A percentile compares a stretch with the other conserved stretches of the same genome.
These are phyloP conservation scores for Esperia sulphurella DNA, from an alignment of 2,888 invertebrate species.

Conservation along the genomic window DNA sequence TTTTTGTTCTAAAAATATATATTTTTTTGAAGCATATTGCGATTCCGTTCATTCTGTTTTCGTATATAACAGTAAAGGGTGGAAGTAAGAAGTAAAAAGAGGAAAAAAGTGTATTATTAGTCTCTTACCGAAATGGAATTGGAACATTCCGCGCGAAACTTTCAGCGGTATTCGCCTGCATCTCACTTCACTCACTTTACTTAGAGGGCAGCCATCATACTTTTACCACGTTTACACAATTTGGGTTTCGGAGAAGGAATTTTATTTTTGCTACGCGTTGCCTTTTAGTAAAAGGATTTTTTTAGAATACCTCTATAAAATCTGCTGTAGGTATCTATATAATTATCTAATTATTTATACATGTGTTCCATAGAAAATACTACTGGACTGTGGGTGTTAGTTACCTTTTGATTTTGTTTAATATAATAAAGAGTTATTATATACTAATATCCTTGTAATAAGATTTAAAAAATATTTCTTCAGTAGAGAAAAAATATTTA, in stretches of 20 bases:
- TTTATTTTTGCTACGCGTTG: slow-evolving; percentile 43
- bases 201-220: slow-evolving; percentile 70
- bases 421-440: too few species aligned
- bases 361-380: too few species aligned
- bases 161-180: slow-evolving; percentile 66
- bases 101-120: slow-evolving; percentile 78
- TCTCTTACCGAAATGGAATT: slow-evolving; percentile 79
- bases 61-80: slow-evolving; percentile 76
- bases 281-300: neutral
- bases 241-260: slow-evolving; percentile 55
- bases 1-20: too few species aligned
- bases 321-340: too few species aligned
- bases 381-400: too few species aligned
- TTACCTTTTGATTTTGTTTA: too few species aligned
- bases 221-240: slow-evolving; percentile 60
- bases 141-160: slow-evolving; percentile 76
- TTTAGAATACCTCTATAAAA: neutral
- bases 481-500: too few species aligned
- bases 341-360: too few species aligned
- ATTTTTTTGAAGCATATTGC: too few species aligned
- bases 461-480: too few species aligned
- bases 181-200: slow-evolving; percentile 73
- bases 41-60: slow-evolving; percentile 34
- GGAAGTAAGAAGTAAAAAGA: slow-evolving; percentile 77
- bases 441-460: too few species aligned